Base-by-base conservation (phyloP, 2,888 invertebrate genomes). In the Eucera pruinosa region DNA sequence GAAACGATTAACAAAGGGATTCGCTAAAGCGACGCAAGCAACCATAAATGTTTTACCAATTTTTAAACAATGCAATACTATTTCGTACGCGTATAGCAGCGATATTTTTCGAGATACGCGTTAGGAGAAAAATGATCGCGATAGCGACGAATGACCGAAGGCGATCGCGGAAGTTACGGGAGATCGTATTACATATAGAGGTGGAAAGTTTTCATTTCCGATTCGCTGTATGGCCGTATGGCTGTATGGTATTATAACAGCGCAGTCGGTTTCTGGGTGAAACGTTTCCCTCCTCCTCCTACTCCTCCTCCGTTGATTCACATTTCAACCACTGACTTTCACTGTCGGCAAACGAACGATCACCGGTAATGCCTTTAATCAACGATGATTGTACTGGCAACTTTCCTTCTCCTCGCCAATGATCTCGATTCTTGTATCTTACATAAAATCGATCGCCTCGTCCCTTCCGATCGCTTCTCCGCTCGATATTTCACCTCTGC, bases 281-380 rank as follows among this genome's bases (percentile, higher is more conserved):
- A 81, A 77, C 62, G 66, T 48, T 71, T 61, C 47, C 68, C 70
- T 65, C 62, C 36, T 47, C n/a, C n/a, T n/a, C n/a, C n/a, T n/a
- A n/a, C n/a, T n/a, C n/a, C n/a, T n/a, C n/a, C 25, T 15, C 36
- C 48, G 50, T 18, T 48, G 58, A 68, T 77, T 74, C 78, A 54
- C 65, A 55, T 75, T 85, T 80, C 73, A 76, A 73, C 68, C 52
- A 48, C 27, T 25, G 55, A 86, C 87, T 86, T 86, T 86, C 86
- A 86, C 86, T 84, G 68, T 69, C 73, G 61, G 52, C 67, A 45
- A 20, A 45, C 33, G 23, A 62, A 41, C 50, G 41, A 57, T 54
- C 23, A 20, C 39, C 2, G 43, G 27, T 45, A 54, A 62, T 61
- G 25, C 41, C 30, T 27, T 43, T 25, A 20, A 65, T 74, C 55